A percentile compares a stretch with the other conserved stretches of the same genome.
Conservation (phyloP, 2,797 vertebrate genomes). For the Enoplosus armatus region DNA sequence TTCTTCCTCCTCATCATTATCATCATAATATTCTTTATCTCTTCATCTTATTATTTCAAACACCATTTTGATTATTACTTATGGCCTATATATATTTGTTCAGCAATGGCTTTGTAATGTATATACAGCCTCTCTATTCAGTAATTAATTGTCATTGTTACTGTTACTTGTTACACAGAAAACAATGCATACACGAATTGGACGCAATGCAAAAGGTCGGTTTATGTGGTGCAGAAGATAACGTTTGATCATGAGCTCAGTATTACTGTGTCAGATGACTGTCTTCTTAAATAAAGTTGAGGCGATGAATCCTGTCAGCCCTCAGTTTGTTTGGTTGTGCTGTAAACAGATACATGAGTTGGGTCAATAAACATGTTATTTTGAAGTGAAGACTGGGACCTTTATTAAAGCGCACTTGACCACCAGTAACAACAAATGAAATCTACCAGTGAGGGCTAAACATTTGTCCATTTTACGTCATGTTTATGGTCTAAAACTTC, state of each 20-base stretch:
- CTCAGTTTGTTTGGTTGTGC: not conserved
- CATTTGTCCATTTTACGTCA: not conserved
- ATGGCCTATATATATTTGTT: not conserved
- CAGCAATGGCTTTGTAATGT: not conserved
- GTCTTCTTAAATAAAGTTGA: not conserved
- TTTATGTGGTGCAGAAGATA: not conserved
- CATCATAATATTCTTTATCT: not conserved
- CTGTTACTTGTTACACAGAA: not conserved
- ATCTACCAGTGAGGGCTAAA: not conserved
- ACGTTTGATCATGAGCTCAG: not conserved
- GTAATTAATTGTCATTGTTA: not conserved
- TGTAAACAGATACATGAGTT: not conserved
- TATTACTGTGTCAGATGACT: not conserved
- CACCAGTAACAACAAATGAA: not conserved
- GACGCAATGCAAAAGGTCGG: not conserved
- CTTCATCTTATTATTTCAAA: not conserved
- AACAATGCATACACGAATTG: not conserved
- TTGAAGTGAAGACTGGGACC: not conserved
- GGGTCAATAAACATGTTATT: not conserved
- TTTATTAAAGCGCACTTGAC: not conserved
- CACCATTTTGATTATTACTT: not conserved
- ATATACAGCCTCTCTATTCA: not conserved
- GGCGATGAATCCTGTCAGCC: not conserved
- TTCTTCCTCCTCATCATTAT: slow-evolving; percentile 3
- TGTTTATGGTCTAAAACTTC: not conserved